Evolutionary conservation across 1,140 invertebrate genomes (phyloP).

Genomic region (Listronotus bonariensis): DNA sequence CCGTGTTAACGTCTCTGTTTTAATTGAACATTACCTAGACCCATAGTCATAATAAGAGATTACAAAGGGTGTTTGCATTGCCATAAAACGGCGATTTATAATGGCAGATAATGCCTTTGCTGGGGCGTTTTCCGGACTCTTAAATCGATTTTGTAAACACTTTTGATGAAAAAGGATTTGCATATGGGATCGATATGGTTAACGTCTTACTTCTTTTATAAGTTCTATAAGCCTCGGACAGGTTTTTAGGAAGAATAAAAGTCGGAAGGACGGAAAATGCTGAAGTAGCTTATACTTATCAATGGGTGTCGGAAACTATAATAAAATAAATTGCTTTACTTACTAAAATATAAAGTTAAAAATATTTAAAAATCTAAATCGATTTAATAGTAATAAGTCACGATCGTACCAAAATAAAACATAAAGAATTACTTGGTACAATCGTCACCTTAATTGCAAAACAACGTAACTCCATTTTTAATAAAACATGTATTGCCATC

Average conservation of each 20-base stretch:
- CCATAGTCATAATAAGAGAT: constrained; percentile 3
- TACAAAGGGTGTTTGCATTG: constrained; percentile 23
- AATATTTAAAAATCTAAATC: too few species aligned
- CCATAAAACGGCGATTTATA: constrained; percentile 29
- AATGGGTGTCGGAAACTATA: too few species aligned
- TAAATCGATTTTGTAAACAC: constrained; percentile 35
- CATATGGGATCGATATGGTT: constrained; percentile 25
- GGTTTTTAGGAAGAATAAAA: not conserved
- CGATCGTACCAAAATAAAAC: too few species aligned
- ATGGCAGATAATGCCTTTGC: constrained; percentile 31
- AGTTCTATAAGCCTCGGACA: not conserved
- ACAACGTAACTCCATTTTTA: too few species aligned
- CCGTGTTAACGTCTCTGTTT: not conserved
- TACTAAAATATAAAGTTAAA: too few species aligned
- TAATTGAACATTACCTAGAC: not conserved
- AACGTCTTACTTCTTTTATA: not conserved
- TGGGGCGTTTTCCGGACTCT: constrained; percentile 16
- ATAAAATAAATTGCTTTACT: too few species aligned
- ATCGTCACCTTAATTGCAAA: too few species aligned
- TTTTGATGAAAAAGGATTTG: constrained; percentile 32
- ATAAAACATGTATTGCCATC: too few species aligned
- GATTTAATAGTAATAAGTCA: too few species aligned
- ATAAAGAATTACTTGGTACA: too few species aligned
- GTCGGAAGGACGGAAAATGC: too few species aligned
- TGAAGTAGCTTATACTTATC: too few species aligned